Base-by-base conservation (phyloP, 1,140 invertebrate species). In the Armadillidium nasatum region DNA sequence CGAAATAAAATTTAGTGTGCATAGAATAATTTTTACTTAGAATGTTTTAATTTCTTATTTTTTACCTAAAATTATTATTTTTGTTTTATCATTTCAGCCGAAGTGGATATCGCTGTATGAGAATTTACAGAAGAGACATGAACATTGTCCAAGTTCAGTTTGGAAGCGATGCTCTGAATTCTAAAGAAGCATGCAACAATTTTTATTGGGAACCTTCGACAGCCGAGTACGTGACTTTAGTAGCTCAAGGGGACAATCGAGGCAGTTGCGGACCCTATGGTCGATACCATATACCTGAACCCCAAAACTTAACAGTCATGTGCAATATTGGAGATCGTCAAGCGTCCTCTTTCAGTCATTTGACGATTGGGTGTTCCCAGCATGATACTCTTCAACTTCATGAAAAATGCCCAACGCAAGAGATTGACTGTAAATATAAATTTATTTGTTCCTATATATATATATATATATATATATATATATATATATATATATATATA, bases 51-150 rank as follows among this genome's bases (percentile, higher is more conserved):
- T n/a, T n/a, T 3, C 33, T 19, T 75, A 33, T 80, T 21, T 72
- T 71, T 78, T 44, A 60, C 44, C 13, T 45, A 33, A 33, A 3
- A 33, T 6, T 33, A 1, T 6, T 33, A 6, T 33, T 33, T 54
- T 54, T 23, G n/a, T 72, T 50, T 72, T 33, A 60, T 71, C n/a
- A 15, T 66, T 87, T 15, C 88, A 95, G 93, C 83, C 89, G 92
- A 85, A 94, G 91, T 78, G 93, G 93, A 44, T 94, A 91, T 86
- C 90, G 91, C 84, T 95, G 93, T 85, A 91, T 94, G 88, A 88
- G 89, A 81, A 92, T 94, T 83, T 90, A 93, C 85, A 88, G 89
- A 75, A 89, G 93, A 79, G 91, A 92, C 82, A 88, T 88, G 66
- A 89, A 91, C 84, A 92, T 95, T 76, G 90, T 94, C 78, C 93